phyloP scores from a whole-genome alignment of 2,113 vertebrate genomes.

The Accipiter cooperii region DNA sequence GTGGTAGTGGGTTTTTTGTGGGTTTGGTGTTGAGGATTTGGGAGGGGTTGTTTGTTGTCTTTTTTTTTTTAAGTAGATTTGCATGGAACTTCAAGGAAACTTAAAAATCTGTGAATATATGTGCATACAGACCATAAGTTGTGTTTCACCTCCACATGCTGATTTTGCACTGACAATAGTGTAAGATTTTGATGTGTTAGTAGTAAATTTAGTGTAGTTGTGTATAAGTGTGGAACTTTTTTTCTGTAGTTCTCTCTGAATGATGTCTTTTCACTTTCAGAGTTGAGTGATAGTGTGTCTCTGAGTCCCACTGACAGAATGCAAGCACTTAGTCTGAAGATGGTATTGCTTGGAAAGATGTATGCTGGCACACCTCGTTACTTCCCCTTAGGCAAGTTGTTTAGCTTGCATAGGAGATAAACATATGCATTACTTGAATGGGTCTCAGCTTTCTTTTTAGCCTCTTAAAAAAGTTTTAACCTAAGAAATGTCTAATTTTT shows the following conservation, averaged over 20 bases:
- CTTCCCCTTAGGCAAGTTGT: slow-evolving; percentile 87
- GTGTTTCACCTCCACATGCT: not conserved
- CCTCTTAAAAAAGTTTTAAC: not conserved
- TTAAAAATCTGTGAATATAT: not conserved
- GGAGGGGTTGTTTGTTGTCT: not conserved
- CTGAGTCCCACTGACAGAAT: slow-evolving; percentile 88
- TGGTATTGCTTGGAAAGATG: slow-evolving; percentile 89
- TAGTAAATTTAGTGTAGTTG: not conserved
- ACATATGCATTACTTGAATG: accelerated
- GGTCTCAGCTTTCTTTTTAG: not conserved
- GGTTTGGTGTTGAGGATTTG: not conserved
- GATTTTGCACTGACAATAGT: not conserved
- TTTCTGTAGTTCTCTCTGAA: not conserved
- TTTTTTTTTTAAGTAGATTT: not conserved
- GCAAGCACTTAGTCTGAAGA: slow-evolving; percentile 89
- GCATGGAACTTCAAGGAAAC: not conserved
- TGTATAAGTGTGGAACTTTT: not conserved
- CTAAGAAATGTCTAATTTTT: not conserved
- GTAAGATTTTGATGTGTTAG: not conserved
- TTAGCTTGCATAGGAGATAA: not conserved
- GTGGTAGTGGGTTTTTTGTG: not conserved
- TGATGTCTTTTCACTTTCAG: slow-evolving; percentile 65
- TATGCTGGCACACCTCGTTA: slow-evolving; percentile 94
- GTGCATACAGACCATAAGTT: not conserved
- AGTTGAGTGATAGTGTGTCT: slow-evolving; percentile 81